Evolutionary conservation across 2,888 invertebrate species (phyloP), one percentile per base, ranked within the genome.

Genomic region (Mylabris sibirica): DNA sequence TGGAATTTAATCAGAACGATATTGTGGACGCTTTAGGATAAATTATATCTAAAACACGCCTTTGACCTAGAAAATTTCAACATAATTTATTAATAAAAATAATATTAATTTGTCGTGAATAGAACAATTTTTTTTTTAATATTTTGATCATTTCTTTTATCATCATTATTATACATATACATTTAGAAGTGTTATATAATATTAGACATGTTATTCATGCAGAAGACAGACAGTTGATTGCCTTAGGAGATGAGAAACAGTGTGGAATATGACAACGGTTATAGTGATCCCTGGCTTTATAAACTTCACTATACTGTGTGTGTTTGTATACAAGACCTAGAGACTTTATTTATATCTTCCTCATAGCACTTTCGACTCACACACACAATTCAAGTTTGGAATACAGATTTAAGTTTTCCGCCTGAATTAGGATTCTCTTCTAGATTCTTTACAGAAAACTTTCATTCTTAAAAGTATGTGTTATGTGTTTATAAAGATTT

Each of bases 11-110:
- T 49, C 49, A 49, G 20, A 20, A 11, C 49, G 49, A 49, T 49
- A 49, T 49, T 49, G 49, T 49, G 20, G 49, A 49, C 49, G 49
- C 49, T 20, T 20, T 20, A 49, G 49, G 49, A 49, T 49, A 49
- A 49, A 49, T 20, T 49, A 11, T 20, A 20, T 49, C 49, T 49
- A 11, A 49, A 49, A 49, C 49, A 49, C 49, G 49, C 49, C 49
- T 49, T 8, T 49, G 49, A 49, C 49, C 49, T 49, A 49, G 20
- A 49, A 49, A 49, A 9, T 20, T 49, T 20, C 2, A 49, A 49
- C 49, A 49, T n/a, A n/a, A 30, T 6, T 17, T 3, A 20, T 20
- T 11, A n/a, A n/a, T n/a, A 22, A 49, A 20, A 8, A 20, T 9
- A 49, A 49, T 49, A n/a, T n/a, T n/a, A 49, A 49, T 49, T 20